Evolutionary conservation across 2,797 vertebrate genomes (phyloP), one percentile per base, ranked within the genome.

Genomic region (Moxostoma hubbsi): DNA sequence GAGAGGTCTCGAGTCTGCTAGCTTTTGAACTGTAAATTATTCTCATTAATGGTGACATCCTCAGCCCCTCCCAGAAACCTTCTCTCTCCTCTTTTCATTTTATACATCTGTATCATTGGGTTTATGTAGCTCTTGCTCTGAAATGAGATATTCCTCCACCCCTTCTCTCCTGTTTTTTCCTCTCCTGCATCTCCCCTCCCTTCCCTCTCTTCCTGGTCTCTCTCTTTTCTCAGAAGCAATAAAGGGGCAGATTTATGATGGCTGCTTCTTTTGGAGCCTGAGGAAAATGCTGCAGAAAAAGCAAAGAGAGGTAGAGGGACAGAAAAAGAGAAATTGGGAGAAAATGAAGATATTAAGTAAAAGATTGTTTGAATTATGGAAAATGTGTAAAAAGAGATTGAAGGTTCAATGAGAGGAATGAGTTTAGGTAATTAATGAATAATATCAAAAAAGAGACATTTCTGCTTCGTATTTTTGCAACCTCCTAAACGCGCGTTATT

Each of bases 191-290:
- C 77, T 24, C 85, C 85, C 62, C 81, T 80, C 62, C 72, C 50
- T 61, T 77, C 69, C 45, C 55, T 12, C 36, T 57, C 66, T 58
- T 67, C 63, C 69, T 54, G n/a, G 24, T 75, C 36, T 36, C 36
- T 61, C 73, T 72, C 59, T 79, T 64, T 78, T 70, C 91, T 92
- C 90, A 90, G 91, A 93, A 92, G 92, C 93, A 94, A 94, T 94
- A 94, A 94, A 94, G 91, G 88, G 91, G 87, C 90, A 93, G 92
- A 94, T 94, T 94, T 94, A 94, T 94, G 93, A 93, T 91, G 92
- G 92, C 91, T 90, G 91, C 90, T 91, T 91, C 90, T 91, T 91
- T 93, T 90, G 90, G 90, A 92, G 88, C 90, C 89, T 89, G 87
- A 89, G 87, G 88, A 89, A 91, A 90, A 89, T 82, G 89, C 87